phyloP scores from a whole-genome alignment of 2,113 vertebrate species.

The Ramphastos sulfuratus region DNA sequence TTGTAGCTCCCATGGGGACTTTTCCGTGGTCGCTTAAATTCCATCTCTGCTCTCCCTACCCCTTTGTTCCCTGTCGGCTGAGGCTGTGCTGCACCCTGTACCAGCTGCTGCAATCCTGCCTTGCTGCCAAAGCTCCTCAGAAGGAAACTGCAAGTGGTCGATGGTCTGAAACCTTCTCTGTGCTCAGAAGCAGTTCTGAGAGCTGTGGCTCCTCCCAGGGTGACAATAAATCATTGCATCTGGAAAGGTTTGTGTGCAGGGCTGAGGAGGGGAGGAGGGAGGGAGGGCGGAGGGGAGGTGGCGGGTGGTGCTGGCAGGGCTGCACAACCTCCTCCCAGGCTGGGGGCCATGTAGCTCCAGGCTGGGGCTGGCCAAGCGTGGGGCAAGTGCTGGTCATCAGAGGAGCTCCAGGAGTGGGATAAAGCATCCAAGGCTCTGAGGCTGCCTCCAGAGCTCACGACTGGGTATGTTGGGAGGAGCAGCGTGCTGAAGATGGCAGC shows the following conservation, averaged over 20 bases:
- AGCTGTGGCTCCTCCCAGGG: background rate
- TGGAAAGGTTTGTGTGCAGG: background rate
- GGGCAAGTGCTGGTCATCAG: background rate
- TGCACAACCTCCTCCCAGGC: fast-evolving
- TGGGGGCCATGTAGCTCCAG: background rate
- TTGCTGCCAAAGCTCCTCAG: background rate
- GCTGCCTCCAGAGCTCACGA: background rate
- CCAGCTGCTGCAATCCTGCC: fast-evolving
- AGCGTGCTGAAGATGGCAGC: background rate
- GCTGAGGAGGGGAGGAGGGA: background rate
- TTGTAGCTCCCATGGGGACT: fast-evolving
- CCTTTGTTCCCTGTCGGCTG: fast-evolving
- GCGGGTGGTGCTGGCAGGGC: background rate
- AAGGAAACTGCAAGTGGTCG: background rate
- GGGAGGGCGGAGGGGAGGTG: too few relatives aligned
- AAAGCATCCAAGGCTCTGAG: background rate
- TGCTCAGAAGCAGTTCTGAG: background rate
- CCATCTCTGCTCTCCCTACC: background rate
- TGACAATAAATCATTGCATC: background rate
- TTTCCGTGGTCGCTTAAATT: background rate
- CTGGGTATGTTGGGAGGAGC: background rate
- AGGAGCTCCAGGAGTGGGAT: background rate
- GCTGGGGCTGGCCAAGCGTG: background rate
- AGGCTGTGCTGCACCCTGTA: too few relatives aligned
- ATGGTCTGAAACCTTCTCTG: background rate